Evolutionary conservation across 2,797 vertebrate species (phyloP).

Genomic region (Notamacropus eugenii): DNA sequence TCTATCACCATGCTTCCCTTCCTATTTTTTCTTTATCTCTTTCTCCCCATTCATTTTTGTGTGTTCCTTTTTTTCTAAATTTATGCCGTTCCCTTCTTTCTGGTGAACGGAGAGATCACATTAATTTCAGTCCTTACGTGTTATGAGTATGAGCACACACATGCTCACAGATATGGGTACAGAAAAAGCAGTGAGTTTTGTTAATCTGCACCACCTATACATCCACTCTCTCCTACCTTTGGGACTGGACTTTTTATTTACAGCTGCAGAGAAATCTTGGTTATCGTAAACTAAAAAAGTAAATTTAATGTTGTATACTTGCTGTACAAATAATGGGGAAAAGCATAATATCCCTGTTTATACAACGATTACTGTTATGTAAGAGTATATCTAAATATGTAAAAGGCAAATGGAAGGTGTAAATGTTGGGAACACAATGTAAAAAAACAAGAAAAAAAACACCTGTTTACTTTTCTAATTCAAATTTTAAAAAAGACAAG

Average conservation of each 20-base stretch:
- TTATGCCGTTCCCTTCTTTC: constrained; percentile 15
- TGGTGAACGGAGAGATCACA: background rate
- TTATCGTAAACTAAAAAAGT: constrained; percentile 70
- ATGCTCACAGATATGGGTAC: background rate
- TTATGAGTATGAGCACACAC: background rate
- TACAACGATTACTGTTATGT: constrained; percentile 49
- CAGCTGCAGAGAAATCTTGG: constrained; percentile 47
- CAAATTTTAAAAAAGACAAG: constrained; percentile 21
- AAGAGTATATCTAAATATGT: constrained; percentile 46
- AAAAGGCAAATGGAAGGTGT: constrained; percentile 47
- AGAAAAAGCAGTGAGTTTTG: background rate
- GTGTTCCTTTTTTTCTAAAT: constrained; percentile 23
- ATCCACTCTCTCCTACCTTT: background rate
- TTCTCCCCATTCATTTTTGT: constrained; percentile 42
- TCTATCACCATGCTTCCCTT: constrained; percentile 40
- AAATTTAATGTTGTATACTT: constrained; percentile 61
- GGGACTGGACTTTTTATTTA: constrained; percentile 2
- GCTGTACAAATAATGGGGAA: constrained; percentile 63
- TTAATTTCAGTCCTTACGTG: background rate
- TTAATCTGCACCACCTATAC: background rate
- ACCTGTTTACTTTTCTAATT: constrained; percentile 34
- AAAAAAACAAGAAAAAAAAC: background rate
- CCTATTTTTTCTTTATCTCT: constrained; percentile 62
- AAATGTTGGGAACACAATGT: constrained; percentile 29
- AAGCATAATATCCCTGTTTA: constrained; percentile 24